Conservation (phyloP, 2,888 invertebrate species). For the Uropetala carovei region DNA sequence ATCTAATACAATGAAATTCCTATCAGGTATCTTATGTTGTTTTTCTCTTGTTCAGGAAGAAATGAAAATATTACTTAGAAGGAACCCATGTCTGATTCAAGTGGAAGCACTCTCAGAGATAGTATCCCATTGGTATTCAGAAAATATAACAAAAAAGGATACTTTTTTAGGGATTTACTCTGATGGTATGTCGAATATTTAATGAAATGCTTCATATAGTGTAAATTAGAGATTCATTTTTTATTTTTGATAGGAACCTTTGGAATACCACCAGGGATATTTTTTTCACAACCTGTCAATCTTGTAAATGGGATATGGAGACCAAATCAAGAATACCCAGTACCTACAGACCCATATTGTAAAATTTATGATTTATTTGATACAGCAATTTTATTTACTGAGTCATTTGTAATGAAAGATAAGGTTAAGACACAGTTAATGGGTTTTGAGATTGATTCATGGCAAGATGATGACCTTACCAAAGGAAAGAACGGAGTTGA, state of each 20-base stretch:
- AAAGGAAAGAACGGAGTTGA: neutral
- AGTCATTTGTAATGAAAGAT: neutral
- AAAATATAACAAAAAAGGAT: neutral
- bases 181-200: neutral
- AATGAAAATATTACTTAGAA: neutral
- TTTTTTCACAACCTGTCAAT: conserved; percentile 14
- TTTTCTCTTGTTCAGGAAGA: neutral
- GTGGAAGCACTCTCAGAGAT: neutral
- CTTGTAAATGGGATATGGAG: neutral
- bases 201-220: neutral
- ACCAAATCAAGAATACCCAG: neutral
- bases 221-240: neutral
- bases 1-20: no score
- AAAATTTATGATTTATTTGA: neutral
- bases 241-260: neutral
- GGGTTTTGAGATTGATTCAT: neutral
- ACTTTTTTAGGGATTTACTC: neutral
- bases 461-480: neutral
- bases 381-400: neutral
- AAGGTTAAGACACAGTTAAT: neutral
- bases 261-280: conserved; percentile 39
- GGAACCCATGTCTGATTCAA: neutral
- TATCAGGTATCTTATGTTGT: neutral
- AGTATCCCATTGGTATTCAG: neutral
- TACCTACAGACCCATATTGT: conserved; percentile 1